These are phyloP conservation scores for Emydocephalus ijimae DNA, from an alignment of 2,113 vertebrate genomes.

Conservation along the genomic window DNA sequence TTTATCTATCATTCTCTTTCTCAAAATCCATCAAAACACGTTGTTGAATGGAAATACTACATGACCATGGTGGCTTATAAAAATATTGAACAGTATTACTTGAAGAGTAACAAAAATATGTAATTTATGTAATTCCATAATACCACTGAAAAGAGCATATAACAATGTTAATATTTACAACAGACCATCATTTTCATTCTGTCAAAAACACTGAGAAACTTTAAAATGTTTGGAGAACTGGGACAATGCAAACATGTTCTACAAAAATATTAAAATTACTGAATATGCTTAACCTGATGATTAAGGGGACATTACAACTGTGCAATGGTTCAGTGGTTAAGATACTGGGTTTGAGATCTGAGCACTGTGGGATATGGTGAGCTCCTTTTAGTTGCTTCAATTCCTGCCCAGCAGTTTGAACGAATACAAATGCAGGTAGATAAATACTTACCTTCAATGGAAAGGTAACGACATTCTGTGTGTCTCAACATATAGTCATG, in stretches of 20 bases:
- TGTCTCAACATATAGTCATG: not conserved
- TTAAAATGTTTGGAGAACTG: too few species aligned
- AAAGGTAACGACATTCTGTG: not conserved
- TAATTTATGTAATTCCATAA: not conserved
- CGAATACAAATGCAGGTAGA: not conserved
- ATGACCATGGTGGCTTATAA: not conserved
- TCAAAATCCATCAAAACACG: too few species aligned
- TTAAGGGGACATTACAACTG: too few species aligned
- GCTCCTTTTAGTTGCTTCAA: too few species aligned
- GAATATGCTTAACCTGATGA: too few species aligned
- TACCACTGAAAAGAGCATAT: not conserved
- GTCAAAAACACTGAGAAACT: conserved; percentile 1
- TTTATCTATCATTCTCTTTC: too few species aligned
- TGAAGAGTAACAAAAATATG: not conserved
- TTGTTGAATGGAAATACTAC: too few species aligned
- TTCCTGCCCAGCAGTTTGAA: not conserved
- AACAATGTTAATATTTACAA: not conserved
- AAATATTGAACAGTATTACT: not conserved
- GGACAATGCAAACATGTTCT: too few species aligned
- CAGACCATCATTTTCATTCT: conserved; percentile 33
- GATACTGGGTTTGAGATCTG: too few species aligned
- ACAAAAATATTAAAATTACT: too few species aligned
- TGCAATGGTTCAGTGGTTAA: too few species aligned
- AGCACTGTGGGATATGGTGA: too few species aligned
- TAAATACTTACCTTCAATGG: not conserved